These are phyloP conservation scores for Conus ventricosus DNA, from an alignment of 1,140 invertebrate genomes.

Conservation along the genomic window DNA sequence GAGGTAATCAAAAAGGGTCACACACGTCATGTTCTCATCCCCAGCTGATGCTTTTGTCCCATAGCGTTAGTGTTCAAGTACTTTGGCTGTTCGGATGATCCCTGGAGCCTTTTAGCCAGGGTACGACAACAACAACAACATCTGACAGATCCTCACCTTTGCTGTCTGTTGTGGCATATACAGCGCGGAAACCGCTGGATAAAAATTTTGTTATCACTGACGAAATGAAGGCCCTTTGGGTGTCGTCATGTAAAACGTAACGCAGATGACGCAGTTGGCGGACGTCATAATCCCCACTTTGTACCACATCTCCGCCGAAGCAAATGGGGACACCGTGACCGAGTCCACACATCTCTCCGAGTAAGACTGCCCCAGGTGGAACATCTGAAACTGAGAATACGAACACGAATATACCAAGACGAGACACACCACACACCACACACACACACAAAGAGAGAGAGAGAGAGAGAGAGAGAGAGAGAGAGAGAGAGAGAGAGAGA, in stretches of 20 bases:
- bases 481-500: no score
- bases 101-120: no score
- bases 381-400: slow-evolving; percentile 33
- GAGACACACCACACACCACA: no score
- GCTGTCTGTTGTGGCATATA: slow-evolving; percentile 11
- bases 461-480: no score
- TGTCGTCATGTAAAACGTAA: neutral
- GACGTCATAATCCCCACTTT: slow-evolving; percentile 25
- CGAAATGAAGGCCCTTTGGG: slow-evolving; percentile 29
- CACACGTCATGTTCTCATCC: no score
- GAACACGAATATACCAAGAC: no score
- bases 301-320: neutral
- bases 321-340: neutral
- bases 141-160: slow-evolving; percentile 25
- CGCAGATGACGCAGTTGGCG: neutral
- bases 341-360: slow-evolving; percentile 27
- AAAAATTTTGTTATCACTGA: slow-evolving; percentile 38
- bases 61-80: no score
- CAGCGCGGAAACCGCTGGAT: slow-evolving; percentile 27
- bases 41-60: no score
- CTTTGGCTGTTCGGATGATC: no score
- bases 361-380: slow-evolving; percentile 29
- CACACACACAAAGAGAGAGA: no score
- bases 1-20: no score
- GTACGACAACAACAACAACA: neutral